Base-by-base conservation (phyloP, 2,113 vertebrate genomes). In the Salvelinus fontinalis region DNA sequence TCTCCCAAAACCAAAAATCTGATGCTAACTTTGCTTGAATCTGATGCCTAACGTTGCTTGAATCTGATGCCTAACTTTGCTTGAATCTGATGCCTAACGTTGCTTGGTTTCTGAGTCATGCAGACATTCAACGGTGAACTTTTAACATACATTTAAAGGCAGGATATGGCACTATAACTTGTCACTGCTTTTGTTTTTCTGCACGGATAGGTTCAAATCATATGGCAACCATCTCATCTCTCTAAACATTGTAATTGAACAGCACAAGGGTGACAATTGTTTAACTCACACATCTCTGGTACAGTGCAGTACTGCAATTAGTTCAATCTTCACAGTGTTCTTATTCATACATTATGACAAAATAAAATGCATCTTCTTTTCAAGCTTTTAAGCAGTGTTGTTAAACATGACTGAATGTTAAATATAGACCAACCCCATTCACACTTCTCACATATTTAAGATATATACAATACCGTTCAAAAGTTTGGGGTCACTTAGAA, bases 21-120 rank as follows among this genome's bases (percentile, higher is more conserved):
- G 5, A 34, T 68, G 27, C 26, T 27, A 27, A 27, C 26, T 2
- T 26, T 26, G 26, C 26, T 26, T 26, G 26, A 26, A 26, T 26
- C 26, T 26, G 26, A 26, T 26, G 2, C 60, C 68, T 54, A 77
- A 49, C 51, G 83, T 66, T 79, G 72, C 66, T 75, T 83, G 51
- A 74, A 83, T 83, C 79, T 54, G 75, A 67, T 88, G 65, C 79
- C 22, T 76, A 84, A 34, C 71, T 88, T 83, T 83, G 5, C 31
- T 31, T 31, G 31, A 34, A 34, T 34, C 31, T 34, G 31, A 34
- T 34, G 6, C 34, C 34, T 34, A 34, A 6, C 7, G 83, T 67
- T 79, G 88, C 86, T 84, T 74, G 79, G 82, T 79, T 74, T 81
- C 77, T 11, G 44, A 57, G 71, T 84, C 84, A 84, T 85, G 86